These are phyloP conservation scores for Cepphus grylle DNA, from an alignment of 2,113 vertebrate genomes.

Conservation along the genomic window DNA sequence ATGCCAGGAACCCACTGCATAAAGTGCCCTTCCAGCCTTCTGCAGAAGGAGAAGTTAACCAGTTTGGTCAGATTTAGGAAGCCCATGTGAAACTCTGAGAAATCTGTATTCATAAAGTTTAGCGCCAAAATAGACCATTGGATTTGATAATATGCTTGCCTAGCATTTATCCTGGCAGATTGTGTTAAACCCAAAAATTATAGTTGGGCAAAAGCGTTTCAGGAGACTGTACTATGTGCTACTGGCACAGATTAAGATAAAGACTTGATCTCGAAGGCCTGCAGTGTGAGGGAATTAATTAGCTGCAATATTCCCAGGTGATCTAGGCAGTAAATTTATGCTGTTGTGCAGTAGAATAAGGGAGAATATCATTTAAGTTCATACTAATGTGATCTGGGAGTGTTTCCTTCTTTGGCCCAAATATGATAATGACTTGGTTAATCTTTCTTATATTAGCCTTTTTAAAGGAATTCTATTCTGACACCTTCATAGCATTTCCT, in stretches of 20 bases:
- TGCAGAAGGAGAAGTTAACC: not conserved
- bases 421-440: not conserved
- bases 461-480: not conserved
- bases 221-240: not conserved
- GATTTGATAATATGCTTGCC: not conserved
- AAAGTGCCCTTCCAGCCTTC: not conserved
- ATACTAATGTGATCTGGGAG: not conserved
- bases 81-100: not conserved
- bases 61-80: not conserved
- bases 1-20: not conserved
- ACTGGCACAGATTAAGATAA: not conserved
- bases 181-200: not conserved
- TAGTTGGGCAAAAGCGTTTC: not conserved
- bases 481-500: not conserved
- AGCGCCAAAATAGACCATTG: not conserved
- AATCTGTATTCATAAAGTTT: not conserved
- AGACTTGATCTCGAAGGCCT: not conserved
- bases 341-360: not conserved
- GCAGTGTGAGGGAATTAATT: not conserved
- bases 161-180: not conserved
- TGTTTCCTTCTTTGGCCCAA: not conserved
- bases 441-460: not conserved
- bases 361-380: not conserved
- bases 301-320: not conserved
- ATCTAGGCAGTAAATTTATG: not conserved